These are phyloP conservation scores for Plebejus anna DNA, from an alignment of 2,888 invertebrate genomes.

Conservation along the genomic window DNA sequence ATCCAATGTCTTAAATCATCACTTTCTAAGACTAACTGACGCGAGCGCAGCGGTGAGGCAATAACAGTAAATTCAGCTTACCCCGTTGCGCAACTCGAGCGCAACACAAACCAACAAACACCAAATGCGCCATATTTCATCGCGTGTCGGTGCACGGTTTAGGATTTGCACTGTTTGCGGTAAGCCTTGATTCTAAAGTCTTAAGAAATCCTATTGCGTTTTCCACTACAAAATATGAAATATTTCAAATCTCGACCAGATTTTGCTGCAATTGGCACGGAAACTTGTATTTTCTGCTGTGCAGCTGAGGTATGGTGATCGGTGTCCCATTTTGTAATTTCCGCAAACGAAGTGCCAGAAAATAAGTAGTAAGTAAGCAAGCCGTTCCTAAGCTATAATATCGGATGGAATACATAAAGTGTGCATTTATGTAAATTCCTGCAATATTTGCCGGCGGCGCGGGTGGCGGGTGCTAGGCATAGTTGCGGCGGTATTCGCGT, in stretches of 20 bases:
- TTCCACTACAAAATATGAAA: neutral
- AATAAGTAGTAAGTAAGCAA: neutral
- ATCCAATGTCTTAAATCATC: neutral
- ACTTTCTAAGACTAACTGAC: neutral
- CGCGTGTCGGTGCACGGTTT: neutral
- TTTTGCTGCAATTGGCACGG: neutral
- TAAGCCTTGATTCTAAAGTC: neutral
- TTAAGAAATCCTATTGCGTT: neutral
- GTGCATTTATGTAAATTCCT: neutral
- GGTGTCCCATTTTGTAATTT: neutral
- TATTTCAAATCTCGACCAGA: neutral
- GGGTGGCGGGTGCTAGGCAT: neutral
- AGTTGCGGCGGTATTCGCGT: neutral
- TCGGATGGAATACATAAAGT: neutral
- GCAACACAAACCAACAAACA: neutral
- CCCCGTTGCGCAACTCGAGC: neutral
- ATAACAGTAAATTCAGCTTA: constrained; percentile 10
- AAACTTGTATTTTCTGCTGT: neutral
- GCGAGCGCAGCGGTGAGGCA: neutral
- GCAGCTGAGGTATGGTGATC: neutral
- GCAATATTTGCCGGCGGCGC: neutral
- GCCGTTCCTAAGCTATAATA: neutral
- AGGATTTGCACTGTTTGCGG: neutral
- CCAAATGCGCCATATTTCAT: neutral
- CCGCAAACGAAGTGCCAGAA: neutral